Percentiles rank a stretch among this genome's conserved stretches.
Evolutionary conservation across 2,797 vertebrate species (phyloP).

Genomic region (Spinibarbus caldwelli): DNA sequence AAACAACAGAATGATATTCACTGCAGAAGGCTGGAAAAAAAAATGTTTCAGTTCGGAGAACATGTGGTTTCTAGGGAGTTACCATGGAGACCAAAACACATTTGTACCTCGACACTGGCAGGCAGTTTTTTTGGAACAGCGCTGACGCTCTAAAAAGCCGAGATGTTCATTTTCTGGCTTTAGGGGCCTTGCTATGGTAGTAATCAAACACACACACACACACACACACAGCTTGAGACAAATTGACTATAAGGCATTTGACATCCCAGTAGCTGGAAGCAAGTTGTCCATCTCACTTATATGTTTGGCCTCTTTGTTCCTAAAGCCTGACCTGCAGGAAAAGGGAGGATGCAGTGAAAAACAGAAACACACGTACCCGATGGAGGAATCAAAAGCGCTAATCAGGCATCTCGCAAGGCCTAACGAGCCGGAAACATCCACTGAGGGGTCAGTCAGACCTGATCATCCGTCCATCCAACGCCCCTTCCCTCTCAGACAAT

Average conservation of each 20-base stretch:
- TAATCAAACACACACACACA: conserved; percentile 37
- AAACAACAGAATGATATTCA: neutral
- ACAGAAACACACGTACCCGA: neutral
- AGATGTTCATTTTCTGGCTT: conserved; percentile 38
- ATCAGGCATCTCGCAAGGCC: conserved; percentile 44
- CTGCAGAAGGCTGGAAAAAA: neutral
- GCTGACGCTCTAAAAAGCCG: conserved; percentile 9
- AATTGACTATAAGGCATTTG: conserved; percentile 42
- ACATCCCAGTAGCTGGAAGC: conserved; percentile 37
- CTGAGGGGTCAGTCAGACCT: conserved; percentile 6
- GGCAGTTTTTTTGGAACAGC: conserved; percentile 26
- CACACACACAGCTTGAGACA: conserved; percentile 28
- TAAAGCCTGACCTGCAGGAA: conserved; percentile 18
- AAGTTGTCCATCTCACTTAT: conserved; percentile 22
- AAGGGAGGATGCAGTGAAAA: neutral
- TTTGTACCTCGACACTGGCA: conserved; percentile 25
- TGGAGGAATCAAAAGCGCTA: conserved; percentile 37
- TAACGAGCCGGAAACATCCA: conserved; percentile 55
- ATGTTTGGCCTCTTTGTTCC: conserved; percentile 36
- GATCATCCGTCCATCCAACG: conserved; percentile 4
- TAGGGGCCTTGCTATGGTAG: conserved; percentile 5
- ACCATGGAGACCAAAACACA: conserved; percentile 50
- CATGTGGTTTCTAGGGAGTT: conserved; percentile 51
- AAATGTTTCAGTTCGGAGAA: neutral
- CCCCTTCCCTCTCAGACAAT: neutral